Percentiles rank a stretch among this genome's conserved stretches.
phyloP scores from a whole-genome alignment of 2,888 invertebrate species.

The Oegoconia quadripuncta region DNA sequence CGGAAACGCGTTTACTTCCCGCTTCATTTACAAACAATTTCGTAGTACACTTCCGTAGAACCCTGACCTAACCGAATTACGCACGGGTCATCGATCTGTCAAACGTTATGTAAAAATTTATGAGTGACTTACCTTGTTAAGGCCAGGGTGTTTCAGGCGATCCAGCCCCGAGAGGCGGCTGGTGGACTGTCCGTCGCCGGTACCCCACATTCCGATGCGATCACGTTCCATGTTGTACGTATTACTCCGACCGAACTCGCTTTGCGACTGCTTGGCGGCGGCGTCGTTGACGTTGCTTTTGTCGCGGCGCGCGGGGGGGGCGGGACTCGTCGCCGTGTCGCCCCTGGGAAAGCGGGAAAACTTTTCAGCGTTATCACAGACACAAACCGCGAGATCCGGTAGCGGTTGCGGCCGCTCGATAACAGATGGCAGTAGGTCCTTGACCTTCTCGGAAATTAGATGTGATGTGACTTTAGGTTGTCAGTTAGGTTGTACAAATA shows the following conservation, averaged over 20 bases:
- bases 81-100: conserved; percentile 26
- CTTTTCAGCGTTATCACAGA: conserved; percentile 57
- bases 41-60: conserved; percentile 44
- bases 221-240: conserved; percentile 77
- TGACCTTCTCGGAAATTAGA: too few relatives aligned
- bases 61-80: conserved; percentile 54
- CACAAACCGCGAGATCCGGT: conserved; percentile 43
- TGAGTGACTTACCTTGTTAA: conserved; percentile 81
- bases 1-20: conserved; percentile 12
- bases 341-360: conserved; percentile 75
- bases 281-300: conserved; percentile 51
- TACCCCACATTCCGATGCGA: conserved; percentile 81
- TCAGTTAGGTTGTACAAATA: too few relatives aligned
- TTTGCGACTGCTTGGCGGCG: conserved; percentile 55
- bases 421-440: conserved; percentile 63
- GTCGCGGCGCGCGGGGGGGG: conserved; percentile 62
- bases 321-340: conserved; percentile 67
- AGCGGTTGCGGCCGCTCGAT: conserved; percentile 51
- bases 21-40: conserved; percentile 26
- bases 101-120: not conserved
- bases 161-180: conserved; percentile 82
- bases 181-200: conserved; percentile 77
- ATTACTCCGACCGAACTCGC: conserved; percentile 43
- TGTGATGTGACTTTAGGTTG: too few relatives aligned
- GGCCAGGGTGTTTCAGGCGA: conserved; percentile 82